Percentiles rank a stretch among this genome's conserved stretches.
These are phyloP conservation scores for Triops cancriformis DNA, from an alignment of 1,140 invertebrate genomes.

Conservation along the genomic window DNA sequence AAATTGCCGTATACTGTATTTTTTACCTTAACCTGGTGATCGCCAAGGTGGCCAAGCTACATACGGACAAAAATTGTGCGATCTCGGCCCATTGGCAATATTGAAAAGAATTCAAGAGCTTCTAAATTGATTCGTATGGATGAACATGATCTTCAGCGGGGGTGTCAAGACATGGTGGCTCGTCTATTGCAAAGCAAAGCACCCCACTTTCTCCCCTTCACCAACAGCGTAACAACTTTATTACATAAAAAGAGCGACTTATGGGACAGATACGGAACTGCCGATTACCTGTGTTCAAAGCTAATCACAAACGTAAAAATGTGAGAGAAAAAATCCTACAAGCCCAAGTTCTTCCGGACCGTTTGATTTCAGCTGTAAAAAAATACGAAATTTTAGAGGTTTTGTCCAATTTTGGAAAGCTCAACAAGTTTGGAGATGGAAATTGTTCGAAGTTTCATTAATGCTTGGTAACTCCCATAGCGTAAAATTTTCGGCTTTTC, in stretches of 20 bases:
- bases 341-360: background rate
- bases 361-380: background rate
- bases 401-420: background rate
- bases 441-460: background rate
- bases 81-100: background rate
- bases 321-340: conserved; percentile 1
- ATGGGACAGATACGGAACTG: background rate
- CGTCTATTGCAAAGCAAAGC: background rate
- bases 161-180: background rate
- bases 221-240: background rate
- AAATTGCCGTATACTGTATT: background rate
- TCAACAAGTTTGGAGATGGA: background rate
- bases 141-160: background rate
- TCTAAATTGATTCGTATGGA: background rate
- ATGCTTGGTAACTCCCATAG: background rate
- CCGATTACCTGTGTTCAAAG: conserved; percentile 6
- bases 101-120: background rate
- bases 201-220: background rate
- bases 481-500: background rate
- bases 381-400: conserved; percentile 1
- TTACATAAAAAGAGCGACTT: background rate
- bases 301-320: background rate
- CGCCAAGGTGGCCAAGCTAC: background rate
- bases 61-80: background rate
- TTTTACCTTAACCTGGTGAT: conserved; percentile 3